Conservation (phyloP, 2,888 invertebrate genomes). For the Formica aserva region DNA sequence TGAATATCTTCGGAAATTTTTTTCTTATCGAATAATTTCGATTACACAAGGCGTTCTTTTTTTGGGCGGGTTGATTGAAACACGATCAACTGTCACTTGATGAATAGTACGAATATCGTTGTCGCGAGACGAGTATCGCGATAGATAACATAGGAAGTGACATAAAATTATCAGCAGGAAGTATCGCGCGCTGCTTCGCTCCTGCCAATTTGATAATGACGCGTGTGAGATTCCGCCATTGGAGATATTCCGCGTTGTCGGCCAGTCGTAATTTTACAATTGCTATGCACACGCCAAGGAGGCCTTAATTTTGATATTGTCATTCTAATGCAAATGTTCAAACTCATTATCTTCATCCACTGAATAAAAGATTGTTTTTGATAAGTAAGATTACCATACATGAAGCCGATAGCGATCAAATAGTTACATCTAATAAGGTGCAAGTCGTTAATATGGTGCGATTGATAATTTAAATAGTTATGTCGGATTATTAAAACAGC, state of each 20-base stretch:
- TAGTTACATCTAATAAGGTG: background rate
- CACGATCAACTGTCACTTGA: slow-evolving; percentile 49
- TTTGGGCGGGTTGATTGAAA: background rate
- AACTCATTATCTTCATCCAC: background rate
- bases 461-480: background rate
- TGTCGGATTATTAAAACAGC: background rate
- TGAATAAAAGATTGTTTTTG: slow-evolving; percentile 8
- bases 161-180: slow-evolving; percentile 68
- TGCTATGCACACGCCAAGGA: background rate
- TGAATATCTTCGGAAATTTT: background rate
- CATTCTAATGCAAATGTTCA: background rate
- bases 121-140: slow-evolving; percentile 50
- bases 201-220: slow-evolving; percentile 58
- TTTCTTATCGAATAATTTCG: background rate
- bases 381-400: background rate
- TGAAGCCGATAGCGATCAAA: background rate
- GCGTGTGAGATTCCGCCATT: slow-evolving; percentile 38
- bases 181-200: slow-evolving; percentile 59
- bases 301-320: background rate
- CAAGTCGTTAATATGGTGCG: background rate
- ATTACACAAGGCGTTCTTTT: background rate
- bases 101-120: slow-evolving; percentile 8
- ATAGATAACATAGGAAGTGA: slow-evolving; percentile 67
- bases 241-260: slow-evolving; percentile 12
- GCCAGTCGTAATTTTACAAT: slow-evolving; percentile 24